Conservation (phyloP, 92 coral and sea anemone species). For the Palythoa grandis region DNA sequence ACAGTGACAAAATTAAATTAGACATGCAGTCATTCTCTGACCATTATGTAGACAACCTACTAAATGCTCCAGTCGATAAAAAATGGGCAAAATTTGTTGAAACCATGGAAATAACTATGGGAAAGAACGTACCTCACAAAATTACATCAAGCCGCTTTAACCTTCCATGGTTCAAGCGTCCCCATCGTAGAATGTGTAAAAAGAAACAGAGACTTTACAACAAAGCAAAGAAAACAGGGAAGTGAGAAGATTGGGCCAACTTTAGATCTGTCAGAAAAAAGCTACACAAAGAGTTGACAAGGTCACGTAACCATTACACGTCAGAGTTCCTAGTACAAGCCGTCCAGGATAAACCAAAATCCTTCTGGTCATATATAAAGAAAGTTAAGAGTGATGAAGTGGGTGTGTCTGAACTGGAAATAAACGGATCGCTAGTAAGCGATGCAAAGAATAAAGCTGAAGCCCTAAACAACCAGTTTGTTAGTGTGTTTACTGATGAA, state of each 20-base stretch:
- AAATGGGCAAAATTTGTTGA: constrained; percentile 58
- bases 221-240: constrained; percentile 48
- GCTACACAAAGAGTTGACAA: constrained; percentile 42
- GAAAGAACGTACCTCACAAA: constrained; percentile 48
- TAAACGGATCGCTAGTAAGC: constrained; percentile 43
- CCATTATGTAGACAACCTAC: constrained; percentile 46
- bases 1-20: constrained; percentile 49
- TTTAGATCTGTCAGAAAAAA: constrained; percentile 43
- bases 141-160: constrained; percentile 52
- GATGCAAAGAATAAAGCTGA: constrained; percentile 48
- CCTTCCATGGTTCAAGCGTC: constrained; percentile 55
- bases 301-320: constrained; percentile 48
- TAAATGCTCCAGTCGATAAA: constrained; percentile 56
- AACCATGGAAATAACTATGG: constrained; percentile 44
- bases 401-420: constrained; percentile 48
- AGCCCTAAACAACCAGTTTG: constrained; percentile 48
- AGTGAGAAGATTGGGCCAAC: constrained; percentile 55
- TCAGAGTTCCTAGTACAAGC: constrained; percentile 54
- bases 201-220: constrained; percentile 53
- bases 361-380: constrained; percentile 45
- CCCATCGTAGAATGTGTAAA: constrained; percentile 53
- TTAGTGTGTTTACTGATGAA: constrained; percentile 51
- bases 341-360: constrained; percentile 42
- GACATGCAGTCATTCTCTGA: constrained; percentile 58
- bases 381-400: constrained; percentile 44